phyloP scores from a whole-genome alignment of 2,888 invertebrate species.

The Mactromeris polynyma region DNA sequence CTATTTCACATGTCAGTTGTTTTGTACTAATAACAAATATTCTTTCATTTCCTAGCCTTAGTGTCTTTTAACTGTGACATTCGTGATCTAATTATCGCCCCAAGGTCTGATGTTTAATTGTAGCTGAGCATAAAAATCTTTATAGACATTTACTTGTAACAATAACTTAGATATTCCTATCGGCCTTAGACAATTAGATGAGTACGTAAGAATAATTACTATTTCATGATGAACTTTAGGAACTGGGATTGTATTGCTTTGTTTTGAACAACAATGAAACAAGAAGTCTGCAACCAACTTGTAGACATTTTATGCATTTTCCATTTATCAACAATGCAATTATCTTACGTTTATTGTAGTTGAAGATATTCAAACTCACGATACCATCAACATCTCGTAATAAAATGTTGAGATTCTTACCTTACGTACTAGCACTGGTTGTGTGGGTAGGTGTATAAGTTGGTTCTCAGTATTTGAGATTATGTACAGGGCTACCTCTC shows the following conservation, averaged over 20 bases:
- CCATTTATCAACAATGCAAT: not conserved
- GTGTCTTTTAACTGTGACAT: no score
- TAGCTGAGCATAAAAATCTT: constrained; percentile 1
- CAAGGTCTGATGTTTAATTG: not conserved
- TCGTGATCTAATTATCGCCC: no score
- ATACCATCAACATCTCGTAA: not conserved
- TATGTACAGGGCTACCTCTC: no score
- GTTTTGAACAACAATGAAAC: not conserved
- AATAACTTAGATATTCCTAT: not conserved
- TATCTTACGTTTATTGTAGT: not conserved
- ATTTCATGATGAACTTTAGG: not conserved
- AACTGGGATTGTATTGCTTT: not conserved
- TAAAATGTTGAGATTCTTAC: not conserved
- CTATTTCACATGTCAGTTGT: no score
- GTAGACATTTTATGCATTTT: not conserved
- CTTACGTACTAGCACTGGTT: no score
- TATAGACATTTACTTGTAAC: not conserved
- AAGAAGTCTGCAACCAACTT: not conserved
- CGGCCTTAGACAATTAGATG: not conserved
- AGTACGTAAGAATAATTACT: not conserved
- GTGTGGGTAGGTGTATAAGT: no score
- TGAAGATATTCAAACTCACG: not conserved
- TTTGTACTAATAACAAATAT: no score
- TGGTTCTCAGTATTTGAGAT: no score
- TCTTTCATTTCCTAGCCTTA: no score